phyloP scores from a whole-genome alignment of 2,113 vertebrate species.

The Dromiciops gliroides region DNA sequence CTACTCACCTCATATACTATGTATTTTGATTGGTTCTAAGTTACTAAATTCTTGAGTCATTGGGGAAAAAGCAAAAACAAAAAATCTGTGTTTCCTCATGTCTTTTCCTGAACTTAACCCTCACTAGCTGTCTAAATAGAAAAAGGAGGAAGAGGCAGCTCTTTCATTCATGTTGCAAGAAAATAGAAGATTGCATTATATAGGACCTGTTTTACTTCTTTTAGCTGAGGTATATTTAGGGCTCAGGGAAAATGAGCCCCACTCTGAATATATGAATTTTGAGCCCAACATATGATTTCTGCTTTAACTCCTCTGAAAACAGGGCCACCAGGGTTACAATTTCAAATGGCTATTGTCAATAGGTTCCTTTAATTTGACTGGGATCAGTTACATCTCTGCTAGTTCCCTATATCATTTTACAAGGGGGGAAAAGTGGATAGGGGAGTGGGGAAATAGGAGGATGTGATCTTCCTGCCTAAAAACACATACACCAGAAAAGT shows the following conservation, averaged over 20 bases:
- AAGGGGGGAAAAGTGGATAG: neutral
- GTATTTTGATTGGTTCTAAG: neutral
- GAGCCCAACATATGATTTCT: neutral
- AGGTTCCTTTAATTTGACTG: neutral
- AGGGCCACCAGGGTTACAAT: neutral
- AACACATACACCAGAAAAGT: neutral
- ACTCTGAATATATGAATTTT: neutral
- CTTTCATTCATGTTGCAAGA: neutral
- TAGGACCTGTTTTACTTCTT: neutral
- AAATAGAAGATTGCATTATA: neutral
- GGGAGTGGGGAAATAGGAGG: neutral
- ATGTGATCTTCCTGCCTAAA: conserved; percentile 64
- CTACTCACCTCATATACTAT: neutral
- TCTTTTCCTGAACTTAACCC: neutral
- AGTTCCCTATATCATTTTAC: conserved; percentile 18
- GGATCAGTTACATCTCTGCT: conserved; percentile 32
- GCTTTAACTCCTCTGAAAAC: conserved; percentile 11
- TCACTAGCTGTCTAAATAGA: neutral
- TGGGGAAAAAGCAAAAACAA: too few species aligned
- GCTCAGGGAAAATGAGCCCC: neutral
- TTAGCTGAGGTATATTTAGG: neutral
- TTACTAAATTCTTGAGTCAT: neutral
- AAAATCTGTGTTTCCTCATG: neutral
- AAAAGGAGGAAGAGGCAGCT: neutral
- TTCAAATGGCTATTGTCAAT: conserved; percentile 43